A percentile compares a stretch with the other conserved stretches of the same genome.
phyloP scores from a whole-genome alignment of 1,140 invertebrate genomes.

The Charaxes varanes region DNA sequence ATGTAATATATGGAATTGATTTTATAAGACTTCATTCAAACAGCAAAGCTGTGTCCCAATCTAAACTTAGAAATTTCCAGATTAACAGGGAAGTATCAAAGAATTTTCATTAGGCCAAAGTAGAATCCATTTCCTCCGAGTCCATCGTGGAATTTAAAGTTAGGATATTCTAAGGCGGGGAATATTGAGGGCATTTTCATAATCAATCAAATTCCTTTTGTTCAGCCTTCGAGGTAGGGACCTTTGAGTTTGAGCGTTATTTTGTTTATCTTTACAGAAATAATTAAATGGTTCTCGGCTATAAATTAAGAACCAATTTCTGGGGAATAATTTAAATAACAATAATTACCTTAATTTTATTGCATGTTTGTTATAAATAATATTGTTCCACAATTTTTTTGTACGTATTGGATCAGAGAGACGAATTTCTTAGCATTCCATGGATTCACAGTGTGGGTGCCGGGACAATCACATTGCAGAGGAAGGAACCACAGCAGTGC shows the following conservation, averaged over 20 bases:
- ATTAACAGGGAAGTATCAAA: constrained; percentile 26
- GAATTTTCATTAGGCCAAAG: constrained; percentile 35
- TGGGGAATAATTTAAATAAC: no score
- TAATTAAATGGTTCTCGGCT: constrained; percentile 4
- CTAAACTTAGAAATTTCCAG: constrained; percentile 21
- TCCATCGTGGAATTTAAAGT: constrained; percentile 26
- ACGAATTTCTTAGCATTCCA: no score
- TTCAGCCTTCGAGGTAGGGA: constrained; percentile 15
- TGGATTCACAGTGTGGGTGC: no score
- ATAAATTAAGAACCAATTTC: not conserved
- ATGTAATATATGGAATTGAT: constrained; percentile 2
- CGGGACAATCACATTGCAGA: no score
- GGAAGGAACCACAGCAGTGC: no score
- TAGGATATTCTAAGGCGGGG: constrained; percentile 21
- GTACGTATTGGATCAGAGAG: no score
- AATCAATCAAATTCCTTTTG: constrained; percentile 32
- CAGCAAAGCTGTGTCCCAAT: constrained; percentile 15
- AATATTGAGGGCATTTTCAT: constrained; percentile 29
- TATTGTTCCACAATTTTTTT: no score
- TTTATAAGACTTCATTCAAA: constrained; percentile 16
- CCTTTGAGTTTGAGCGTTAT: constrained; percentile 2
- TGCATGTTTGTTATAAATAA: no score
- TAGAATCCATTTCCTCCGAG: constrained; percentile 30
- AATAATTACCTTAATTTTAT: no score
- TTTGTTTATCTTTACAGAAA: constrained; percentile 6